phyloP scores from a whole-genome alignment of 1,140 invertebrate genomes.

The Mycetomoellerius zeteki region DNA sequence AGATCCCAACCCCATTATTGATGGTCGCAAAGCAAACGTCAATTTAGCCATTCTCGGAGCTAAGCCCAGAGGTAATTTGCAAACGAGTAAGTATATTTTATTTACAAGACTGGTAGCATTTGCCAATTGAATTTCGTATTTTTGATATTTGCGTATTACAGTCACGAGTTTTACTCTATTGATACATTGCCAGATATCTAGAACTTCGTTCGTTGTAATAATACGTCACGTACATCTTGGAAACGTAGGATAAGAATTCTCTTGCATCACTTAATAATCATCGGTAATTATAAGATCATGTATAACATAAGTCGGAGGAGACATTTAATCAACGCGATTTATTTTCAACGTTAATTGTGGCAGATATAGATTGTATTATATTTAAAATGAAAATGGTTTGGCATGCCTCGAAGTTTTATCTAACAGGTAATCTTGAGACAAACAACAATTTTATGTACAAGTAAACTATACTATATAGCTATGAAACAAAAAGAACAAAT shows the following conservation, averaged over 20 bases:
- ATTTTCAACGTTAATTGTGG: not conserved
- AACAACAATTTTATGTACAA: not conserved
- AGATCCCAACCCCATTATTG: constrained; percentile 99
- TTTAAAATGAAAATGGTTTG: not conserved
- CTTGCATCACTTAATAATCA: constrained; percentile 16
- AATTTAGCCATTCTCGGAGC: constrained; percentile 99
- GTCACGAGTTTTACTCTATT: constrained; percentile 78
- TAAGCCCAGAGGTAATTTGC: constrained; percentile 96
- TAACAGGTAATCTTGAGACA: not conserved
- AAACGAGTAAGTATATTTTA: constrained; percentile 89
- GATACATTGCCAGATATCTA: constrained; percentile 77
- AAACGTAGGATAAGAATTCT: constrained; percentile 34
- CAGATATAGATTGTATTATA: not conserved
- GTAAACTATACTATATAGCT: not conserved
- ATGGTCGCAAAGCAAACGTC: constrained; percentile 99
- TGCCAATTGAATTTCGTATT: not conserved
- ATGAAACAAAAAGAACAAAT: constrained; percentile 10
- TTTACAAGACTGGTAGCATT: not conserved
- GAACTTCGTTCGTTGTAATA: constrained; percentile 48
- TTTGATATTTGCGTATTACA: constrained; percentile 63
- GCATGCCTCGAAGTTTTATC: not conserved
- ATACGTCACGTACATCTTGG: constrained; percentile 29
- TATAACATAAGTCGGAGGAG: not conserved
- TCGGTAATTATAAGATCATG: not conserved
- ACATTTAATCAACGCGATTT: constrained; percentile 3